These are phyloP conservation scores for Galemys pyrenaicus DNA, from an alignment of 2,113 vertebrate species.

Conservation along the genomic window DNA sequence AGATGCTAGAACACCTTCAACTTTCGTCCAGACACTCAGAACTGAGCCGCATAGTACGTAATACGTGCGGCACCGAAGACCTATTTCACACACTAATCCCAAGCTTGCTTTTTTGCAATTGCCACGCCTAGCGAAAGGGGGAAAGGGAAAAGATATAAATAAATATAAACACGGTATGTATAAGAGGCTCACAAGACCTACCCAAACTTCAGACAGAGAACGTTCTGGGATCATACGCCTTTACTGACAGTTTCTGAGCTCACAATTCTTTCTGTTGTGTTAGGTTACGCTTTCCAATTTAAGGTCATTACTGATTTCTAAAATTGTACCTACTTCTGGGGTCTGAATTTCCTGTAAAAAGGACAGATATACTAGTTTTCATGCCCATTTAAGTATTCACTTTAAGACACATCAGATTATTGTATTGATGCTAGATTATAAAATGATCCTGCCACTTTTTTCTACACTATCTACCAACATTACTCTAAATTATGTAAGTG, in stretches of 20 bases:
- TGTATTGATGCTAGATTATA: neutral
- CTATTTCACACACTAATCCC: constrained; percentile 96
- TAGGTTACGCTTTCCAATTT: neutral
- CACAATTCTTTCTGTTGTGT: neutral
- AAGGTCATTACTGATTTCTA: neutral
- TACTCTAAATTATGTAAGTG: neutral
- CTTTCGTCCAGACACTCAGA: constrained; percentile 98
- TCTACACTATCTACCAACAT: neutral
- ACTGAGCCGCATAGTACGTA: constrained; percentile 97
- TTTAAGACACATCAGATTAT: neutral
- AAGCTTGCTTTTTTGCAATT: constrained; percentile 97
- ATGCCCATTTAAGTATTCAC: neutral
- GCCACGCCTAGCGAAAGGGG: constrained; percentile 89
- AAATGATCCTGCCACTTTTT: neutral
- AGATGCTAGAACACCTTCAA: constrained; percentile 95
- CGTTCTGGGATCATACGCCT: neutral
- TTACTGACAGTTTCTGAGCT: neutral
- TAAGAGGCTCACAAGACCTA: neutral
- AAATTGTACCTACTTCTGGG: neutral
- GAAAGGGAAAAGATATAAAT: neutral
- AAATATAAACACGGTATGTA: neutral
- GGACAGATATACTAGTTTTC: neutral
- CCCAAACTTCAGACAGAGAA: neutral
- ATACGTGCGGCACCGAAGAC: constrained; percentile 95
- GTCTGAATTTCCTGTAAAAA: neutral